Base-by-base conservation (phyloP, 2,113 vertebrate species). In the Nipponia nippon region DNA sequence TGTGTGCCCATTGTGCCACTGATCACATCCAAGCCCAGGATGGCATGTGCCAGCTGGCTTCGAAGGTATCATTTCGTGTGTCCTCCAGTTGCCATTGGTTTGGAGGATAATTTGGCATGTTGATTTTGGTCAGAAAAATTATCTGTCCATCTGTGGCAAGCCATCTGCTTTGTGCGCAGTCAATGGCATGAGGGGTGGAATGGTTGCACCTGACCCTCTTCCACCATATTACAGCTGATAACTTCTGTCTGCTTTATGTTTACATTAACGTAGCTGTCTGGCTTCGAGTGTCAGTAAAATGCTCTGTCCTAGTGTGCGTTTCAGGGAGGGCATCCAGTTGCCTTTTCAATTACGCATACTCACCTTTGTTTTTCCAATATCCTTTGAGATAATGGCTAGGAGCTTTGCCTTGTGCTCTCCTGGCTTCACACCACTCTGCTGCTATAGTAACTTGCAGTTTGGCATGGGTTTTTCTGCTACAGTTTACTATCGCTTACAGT, bases 111-210 rank as follows among this genome's bases (percentile, higher is more conserved):
- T 82, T 93, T 96, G 95, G 71, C 75, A 2, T 11, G 67, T 84
- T 81, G 94, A 47, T 88, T 97, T 96, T 94, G 97, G 96, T 97
- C 77, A 77, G 95, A 49, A 58, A 47, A 88, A 87, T 50, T 66
- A 61, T 91, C 80, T 79, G 95, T 86, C 70, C 62, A 56, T 93
- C 89, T 82, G 78, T 83, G 81, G 73, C 2, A 27, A 95, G 95
- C 95, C 93, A 77, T 93, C 93, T 93, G 95, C 81, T 93, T 26
- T 1, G 21, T 70, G 73, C 1, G 49, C 32, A 4, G 76, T 27
- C 66, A 3, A 0, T 46, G 83, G 83, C 2, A 9, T n/a, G 83
- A 66, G 80, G 83, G 66, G 65, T 10, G 53, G 40, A 8, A 30
- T 40, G 49, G 70, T 66, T n/a, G 67, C 55, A 20, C 49, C 93